Conservation (phyloP, 2,797 vertebrate species). For the Lepidocolaptes lacrymiger region DNA sequence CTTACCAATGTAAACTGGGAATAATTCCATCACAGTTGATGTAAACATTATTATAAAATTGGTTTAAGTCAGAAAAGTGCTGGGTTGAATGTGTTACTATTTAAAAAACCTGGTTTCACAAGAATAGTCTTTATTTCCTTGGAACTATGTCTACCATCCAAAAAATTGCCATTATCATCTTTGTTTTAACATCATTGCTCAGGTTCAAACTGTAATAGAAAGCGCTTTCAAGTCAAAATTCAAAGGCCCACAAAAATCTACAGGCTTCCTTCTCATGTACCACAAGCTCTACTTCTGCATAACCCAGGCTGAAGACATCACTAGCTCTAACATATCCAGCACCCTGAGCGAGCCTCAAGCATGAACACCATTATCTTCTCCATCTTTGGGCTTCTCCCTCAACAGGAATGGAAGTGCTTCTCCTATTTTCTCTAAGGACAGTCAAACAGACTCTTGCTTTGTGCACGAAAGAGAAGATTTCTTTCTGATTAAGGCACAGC, state of each 20-base stretch:
- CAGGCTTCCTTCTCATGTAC: neutral
- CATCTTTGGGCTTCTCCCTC: neutral
- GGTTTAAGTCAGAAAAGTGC: neutral
- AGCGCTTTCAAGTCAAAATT: neutral
- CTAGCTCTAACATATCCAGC: neutral
- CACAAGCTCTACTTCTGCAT: neutral
- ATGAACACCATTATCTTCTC: neutral
- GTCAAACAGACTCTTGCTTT: neutral
- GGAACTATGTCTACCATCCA: neutral
- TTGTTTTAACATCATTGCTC: neutral
- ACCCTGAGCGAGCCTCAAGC: neutral
- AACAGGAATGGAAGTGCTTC: neutral
- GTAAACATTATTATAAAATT: conserved; percentile 18
- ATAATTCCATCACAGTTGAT: conserved; percentile 35
- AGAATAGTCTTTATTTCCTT: neutral
- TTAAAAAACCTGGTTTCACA: neutral
- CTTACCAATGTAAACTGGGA: neutral
- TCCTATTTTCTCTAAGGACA: neutral
- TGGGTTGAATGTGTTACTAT: neutral
- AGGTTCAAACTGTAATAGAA: neutral
- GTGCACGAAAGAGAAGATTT: neutral
- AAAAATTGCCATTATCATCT: neutral
- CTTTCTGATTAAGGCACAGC: neutral
- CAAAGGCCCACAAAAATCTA: neutral
- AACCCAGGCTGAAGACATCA: neutral